These are phyloP conservation scores for Diloba caeruleocephala DNA, from an alignment of 2,888 invertebrate species.

Conservation along the genomic window DNA sequence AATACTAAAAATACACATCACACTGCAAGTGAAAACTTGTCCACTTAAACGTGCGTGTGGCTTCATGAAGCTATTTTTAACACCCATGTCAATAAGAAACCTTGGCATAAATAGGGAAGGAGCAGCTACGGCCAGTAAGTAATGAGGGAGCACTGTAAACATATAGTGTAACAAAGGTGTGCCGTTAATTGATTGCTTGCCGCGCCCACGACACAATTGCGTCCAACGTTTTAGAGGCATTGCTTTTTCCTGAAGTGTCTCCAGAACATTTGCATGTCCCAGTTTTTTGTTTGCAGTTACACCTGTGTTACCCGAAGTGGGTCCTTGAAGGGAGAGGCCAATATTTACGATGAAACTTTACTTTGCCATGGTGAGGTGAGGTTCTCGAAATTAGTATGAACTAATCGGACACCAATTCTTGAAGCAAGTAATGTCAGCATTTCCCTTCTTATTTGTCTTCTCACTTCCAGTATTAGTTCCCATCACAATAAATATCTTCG, in stretches of 20 bases:
- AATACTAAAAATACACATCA: too few relatives aligned
- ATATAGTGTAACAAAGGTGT: slow-evolving; percentile 80
- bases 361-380: too few relatives aligned
- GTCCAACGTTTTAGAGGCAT: slow-evolving; percentile 55
- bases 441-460: too few relatives aligned
- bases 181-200: slow-evolving; percentile 82
- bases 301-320: too few relatives aligned
- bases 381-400: too few relatives aligned
- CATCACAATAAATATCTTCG: too few relatives aligned
- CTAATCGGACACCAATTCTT: too few relatives aligned
- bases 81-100: slow-evolving; percentile 61
- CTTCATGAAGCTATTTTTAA: slow-evolving; percentile 43
- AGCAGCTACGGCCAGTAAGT: slow-evolving; percentile 79
- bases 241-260: slow-evolving; percentile 38
- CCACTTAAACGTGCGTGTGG: slow-evolving; percentile 5
- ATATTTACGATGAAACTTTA: too few relatives aligned
- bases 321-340: too few relatives aligned
- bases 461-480: too few relatives aligned
- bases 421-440: too few relatives aligned
- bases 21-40: not conserved
- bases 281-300: slow-evolving; percentile 8
- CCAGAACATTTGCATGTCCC: slow-evolving; percentile 43
- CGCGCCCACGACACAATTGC: slow-evolving; percentile 71
- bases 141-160: slow-evolving; percentile 83
- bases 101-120: slow-evolving; percentile 66